Evolutionary conservation across 2,888 invertebrate genomes (phyloP).

Genomic region (Panopea generosa): DNA sequence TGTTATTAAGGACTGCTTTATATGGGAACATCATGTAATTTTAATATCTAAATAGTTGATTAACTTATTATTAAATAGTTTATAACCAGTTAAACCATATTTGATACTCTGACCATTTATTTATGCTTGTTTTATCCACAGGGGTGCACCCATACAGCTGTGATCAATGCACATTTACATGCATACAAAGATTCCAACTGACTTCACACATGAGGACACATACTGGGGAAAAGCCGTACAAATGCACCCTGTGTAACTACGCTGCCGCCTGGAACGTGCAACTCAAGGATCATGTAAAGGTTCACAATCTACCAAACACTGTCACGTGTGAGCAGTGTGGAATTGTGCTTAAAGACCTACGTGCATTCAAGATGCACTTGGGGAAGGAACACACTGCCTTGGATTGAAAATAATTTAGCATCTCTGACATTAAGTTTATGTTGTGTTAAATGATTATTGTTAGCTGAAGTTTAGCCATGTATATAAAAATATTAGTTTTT

Average conservation of each 20-base stretch:
- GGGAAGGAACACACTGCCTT: slow-evolving; percentile 42
- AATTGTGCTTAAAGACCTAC: slow-evolving; percentile 51
- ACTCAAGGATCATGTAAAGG: slow-evolving; percentile 58
- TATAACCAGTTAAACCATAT: no score
- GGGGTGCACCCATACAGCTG: slow-evolving; percentile 58
- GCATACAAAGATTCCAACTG: slow-evolving; percentile 59
- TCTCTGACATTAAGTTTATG: no score
- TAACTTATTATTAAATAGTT: no score
- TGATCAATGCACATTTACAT: slow-evolving; percentile 56
- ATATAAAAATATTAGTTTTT: no score
- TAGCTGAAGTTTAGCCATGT: no score
- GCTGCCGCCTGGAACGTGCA: slow-evolving; percentile 68
- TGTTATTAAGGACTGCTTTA: no score
- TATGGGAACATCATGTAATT: no score
- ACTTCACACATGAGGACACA: slow-evolving; percentile 64
- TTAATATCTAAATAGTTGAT: no score
- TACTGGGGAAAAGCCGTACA: slow-evolving; percentile 62
- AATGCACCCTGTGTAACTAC: slow-evolving; percentile 59
- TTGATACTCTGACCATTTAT: no score
- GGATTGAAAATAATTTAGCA: no score
- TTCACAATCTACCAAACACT: slow-evolving; percentile 30
- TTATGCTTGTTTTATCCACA: slow-evolving; percentile 29
- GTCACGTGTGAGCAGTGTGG: slow-evolving; percentile 45
- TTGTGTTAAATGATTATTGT: no score
- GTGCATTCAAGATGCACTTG: slow-evolving; percentile 38